Percentiles rank a stretch among this genome's conserved stretches.
phyloP scores from a whole-genome alignment of 2,888 invertebrate species.

The Drosophila bunnanda region DNA sequence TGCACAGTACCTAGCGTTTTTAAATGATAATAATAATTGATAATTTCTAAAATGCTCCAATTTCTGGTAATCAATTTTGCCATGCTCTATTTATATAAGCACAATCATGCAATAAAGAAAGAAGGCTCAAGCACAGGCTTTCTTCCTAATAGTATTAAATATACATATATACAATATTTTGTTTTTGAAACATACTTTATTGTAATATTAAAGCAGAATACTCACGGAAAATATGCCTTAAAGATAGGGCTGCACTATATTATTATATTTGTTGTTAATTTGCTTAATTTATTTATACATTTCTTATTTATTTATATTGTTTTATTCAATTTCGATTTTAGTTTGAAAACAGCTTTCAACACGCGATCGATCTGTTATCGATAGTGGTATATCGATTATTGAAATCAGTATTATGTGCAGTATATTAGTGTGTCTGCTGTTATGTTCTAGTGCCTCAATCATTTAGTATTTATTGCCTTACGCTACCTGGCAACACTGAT shows the following conservation, averaged over 20 bases:
- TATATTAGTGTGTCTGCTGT: neutral
- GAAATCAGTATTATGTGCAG: neutral
- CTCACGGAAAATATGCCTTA: neutral
- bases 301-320: neutral
- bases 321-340: neutral
- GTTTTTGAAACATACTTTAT: neutral
- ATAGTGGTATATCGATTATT: neutral
- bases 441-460: neutral
- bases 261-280: neutral
- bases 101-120: neutral
- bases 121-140: neutral
- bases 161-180: neutral
- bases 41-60: neutral
- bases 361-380: neutral
- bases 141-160: neutral
- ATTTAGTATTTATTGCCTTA: neutral
- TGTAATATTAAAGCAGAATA: neutral
- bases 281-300: neutral
- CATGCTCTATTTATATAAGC: slow-evolving; percentile 8
- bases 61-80: slow-evolving; percentile 14
- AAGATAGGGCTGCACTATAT: neutral
- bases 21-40: neutral
- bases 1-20: neutral
- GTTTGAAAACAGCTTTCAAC: neutral
- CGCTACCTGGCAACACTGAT: slow-evolving; percentile 10